Conservation (phyloP, 2,797 vertebrate species). For the Leucoraja ocellata region DNA sequence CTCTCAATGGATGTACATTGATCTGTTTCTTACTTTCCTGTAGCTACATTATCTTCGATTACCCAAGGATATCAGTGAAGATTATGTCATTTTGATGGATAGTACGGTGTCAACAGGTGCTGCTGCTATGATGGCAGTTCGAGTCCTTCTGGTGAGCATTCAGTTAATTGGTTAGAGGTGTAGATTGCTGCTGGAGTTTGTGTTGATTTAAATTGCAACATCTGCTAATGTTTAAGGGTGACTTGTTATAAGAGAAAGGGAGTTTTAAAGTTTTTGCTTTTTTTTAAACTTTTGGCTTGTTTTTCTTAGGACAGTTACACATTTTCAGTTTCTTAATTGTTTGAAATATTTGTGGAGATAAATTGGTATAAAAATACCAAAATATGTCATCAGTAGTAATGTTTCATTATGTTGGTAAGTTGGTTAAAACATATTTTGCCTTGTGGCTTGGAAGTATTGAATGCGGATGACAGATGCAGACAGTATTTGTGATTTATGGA, state of each 20-base stretch:
- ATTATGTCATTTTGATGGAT: slow-evolving; percentile 88
- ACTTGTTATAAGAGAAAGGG: background rate
- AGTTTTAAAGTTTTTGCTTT: background rate
- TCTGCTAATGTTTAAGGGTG: background rate
- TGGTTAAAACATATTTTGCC: background rate
- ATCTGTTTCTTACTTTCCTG: slow-evolving; percentile 27
- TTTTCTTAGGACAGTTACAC: background rate
- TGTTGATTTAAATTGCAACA: background rate
- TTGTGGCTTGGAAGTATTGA: background rate
- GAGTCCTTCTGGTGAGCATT: slow-evolving; percentile 70
- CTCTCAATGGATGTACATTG: background rate
- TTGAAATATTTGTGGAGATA: background rate
- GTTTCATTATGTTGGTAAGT: background rate
- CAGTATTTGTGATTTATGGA: background rate
- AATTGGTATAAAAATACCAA: background rate
- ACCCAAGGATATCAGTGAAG: slow-evolving; percentile 81
- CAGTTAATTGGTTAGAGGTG: background rate
- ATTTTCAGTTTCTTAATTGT: background rate
- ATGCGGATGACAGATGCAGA: background rate
- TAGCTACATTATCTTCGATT: slow-evolving; percentile 83
- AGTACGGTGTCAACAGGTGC: slow-evolving; percentile 84
- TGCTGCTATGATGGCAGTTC: slow-evolving; percentile 78
- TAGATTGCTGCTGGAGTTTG: background rate
- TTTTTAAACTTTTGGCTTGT: background rate
- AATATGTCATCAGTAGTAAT: background rate